Conservation (phyloP, 2,888 invertebrate genomes). For the Rhagophthalmus giganteus region DNA sequence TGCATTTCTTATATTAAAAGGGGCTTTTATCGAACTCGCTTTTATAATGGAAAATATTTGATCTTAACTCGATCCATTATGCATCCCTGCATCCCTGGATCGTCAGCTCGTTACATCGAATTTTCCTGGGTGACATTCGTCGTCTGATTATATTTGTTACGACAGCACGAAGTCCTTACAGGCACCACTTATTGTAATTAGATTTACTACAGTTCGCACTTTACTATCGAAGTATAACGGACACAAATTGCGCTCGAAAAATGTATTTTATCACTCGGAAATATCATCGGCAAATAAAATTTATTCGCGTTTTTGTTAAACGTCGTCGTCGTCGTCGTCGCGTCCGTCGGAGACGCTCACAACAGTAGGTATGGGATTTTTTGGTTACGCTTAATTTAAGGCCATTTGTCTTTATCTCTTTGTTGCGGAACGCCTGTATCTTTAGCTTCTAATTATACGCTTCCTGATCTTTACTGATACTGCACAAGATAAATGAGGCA, state of each 20-base stretch:
- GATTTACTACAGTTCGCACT: constrained; percentile 20
- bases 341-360: too few relatives aligned
- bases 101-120: constrained; percentile 15
- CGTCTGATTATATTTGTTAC: constrained; percentile 19
- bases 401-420: constrained; percentile 31
- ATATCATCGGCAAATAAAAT: too few relatives aligned
- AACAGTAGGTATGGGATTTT: too few relatives aligned
- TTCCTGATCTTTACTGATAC: constrained; percentile 33
- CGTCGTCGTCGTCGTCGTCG: too few relatives aligned
- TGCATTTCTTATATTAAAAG: constrained; percentile 10
- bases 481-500: constrained; percentile 33
- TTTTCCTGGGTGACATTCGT: constrained; percentile 13
- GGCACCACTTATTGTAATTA: constrained; percentile 23
- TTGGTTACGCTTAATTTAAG: constrained; percentile 18
- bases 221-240: constrained; percentile 12
- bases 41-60: not conserved
- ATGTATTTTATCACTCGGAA: too few relatives aligned
- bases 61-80: too few relatives aligned
- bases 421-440: too few relatives aligned
- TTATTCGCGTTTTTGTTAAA: too few relatives aligned
- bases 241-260: constrained; percentile 20
- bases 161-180: constrained; percentile 14
- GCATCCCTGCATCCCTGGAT: constrained; percentile 1
- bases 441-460: constrained; percentile 34
- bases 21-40: not conserved